phyloP scores from a whole-genome alignment of 2,888 invertebrate genomes.

The Nephrocerus scutellatus region DNA sequence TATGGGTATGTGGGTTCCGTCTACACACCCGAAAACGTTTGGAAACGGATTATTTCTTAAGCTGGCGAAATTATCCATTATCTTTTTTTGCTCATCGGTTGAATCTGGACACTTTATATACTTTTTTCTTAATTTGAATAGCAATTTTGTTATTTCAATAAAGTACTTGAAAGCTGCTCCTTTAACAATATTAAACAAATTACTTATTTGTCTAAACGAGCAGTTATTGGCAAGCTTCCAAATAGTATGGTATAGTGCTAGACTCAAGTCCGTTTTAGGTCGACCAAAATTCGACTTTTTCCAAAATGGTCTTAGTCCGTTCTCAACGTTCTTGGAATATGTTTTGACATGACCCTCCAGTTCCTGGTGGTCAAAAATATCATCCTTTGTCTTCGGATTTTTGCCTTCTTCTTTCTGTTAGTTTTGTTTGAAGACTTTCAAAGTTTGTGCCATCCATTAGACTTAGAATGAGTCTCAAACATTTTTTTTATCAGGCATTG shows the following conservation, averaged over 20 bases:
- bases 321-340: neutral
- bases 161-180: slow-evolving; percentile 5
- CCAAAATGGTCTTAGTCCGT: slow-evolving; percentile 1
- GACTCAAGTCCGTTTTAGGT: neutral
- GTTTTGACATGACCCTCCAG: neutral
- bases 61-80: too few relatives aligned
- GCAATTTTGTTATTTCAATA: slow-evolving; percentile 1
- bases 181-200: slow-evolving; percentile 3
- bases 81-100: neutral
- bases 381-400: slow-evolving; percentile 1
- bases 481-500: too few relatives aligned
- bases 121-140: slow-evolving; percentile 1
- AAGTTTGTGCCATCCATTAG: slow-evolving; percentile 2
- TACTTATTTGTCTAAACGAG: slow-evolving; percentile 5
- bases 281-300: neutral
- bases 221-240: slow-evolving; percentile 7
- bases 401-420: too few relatives aligned
- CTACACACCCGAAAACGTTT: too few relatives aligned
- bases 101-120: too few relatives aligned
- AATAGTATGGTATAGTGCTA: slow-evolving; percentile 1
- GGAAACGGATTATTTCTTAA: too few relatives aligned
- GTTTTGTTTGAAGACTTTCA: too few relatives aligned
- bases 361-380: neutral
- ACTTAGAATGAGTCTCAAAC: too few relatives aligned
- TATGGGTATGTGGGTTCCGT: too few relatives aligned